phyloP scores from a whole-genome alignment of 2,113 vertebrate species.

The Corythaixoides concolor region DNA sequence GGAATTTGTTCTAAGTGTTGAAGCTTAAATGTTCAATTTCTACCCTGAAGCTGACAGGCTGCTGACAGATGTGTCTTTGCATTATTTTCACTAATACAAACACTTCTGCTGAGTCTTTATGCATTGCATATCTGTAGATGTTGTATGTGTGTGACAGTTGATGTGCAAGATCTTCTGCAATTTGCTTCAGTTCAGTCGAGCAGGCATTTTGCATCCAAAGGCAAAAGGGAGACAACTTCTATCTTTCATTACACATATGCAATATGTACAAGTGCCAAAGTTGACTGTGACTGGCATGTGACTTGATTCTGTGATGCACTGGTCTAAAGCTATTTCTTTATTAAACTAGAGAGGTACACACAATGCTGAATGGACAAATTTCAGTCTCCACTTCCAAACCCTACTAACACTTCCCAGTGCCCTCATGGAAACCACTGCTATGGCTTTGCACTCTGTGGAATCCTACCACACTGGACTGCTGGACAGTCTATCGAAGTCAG shows the following conservation, averaged over 20 bases:
- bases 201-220: background rate
- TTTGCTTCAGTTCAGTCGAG: background rate
- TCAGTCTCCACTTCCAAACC: background rate
- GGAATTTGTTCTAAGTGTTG: background rate
- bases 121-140: background rate
- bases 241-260: background rate
- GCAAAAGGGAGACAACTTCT: background rate
- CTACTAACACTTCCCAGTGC: background rate
- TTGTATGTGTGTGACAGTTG: background rate
- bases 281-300: background rate
- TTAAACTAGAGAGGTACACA: background rate
- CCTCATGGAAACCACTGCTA: background rate
- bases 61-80: constrained; percentile 26
- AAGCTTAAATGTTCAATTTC: background rate
- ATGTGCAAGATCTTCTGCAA: background rate
- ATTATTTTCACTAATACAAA: background rate
- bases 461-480: background rate
- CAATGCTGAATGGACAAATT: background rate
- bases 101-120: background rate
- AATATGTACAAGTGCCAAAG: background rate
- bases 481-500: background rate
- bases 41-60: constrained; percentile 3
- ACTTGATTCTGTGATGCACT: background rate
- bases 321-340: background rate
- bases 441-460: background rate